Evolutionary conservation across 1,140 invertebrate species (phyloP).

Genomic region (Drosophila asahinai): DNA sequence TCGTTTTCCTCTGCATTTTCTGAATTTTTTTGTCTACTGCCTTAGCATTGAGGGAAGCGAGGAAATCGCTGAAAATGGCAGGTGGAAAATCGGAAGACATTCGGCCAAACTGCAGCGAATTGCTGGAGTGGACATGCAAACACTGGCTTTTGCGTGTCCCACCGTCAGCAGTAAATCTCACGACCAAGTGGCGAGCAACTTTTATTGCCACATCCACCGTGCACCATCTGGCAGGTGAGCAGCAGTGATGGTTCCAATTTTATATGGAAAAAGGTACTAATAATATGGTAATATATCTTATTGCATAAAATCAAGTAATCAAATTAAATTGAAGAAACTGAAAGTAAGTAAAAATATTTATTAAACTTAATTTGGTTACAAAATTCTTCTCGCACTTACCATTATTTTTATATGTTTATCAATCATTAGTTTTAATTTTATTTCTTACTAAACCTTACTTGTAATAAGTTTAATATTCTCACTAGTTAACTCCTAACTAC

Average conservation of each 20-base stretch:
- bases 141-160: constrained; percentile 37
- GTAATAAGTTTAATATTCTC: too few relatives aligned
- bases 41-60: not conserved
- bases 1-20: not conserved
- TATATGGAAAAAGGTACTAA: not conserved
- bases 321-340: too few relatives aligned
- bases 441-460: too few relatives aligned
- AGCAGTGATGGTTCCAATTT: constrained; percentile 6
- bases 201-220: constrained; percentile 34
- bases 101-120: constrained; percentile 25
- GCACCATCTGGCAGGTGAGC: constrained; percentile 14
- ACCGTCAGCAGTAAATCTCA: constrained; percentile 39
- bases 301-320: too few relatives aligned
- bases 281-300: not conserved
- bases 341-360: too few relatives aligned
- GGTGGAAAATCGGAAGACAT: constrained; percentile 14
- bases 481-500: too few relatives aligned
- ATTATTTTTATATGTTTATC: too few relatives aligned
- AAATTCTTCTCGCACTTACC: too few relatives aligned
- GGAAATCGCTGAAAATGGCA: constrained; percentile 8
- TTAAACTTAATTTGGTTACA: too few relatives aligned
- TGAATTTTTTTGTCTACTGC: not conserved
- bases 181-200: constrained; percentile 21
- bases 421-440: too few relatives aligned
- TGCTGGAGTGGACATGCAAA: constrained; percentile 42